phyloP scores from a whole-genome alignment of 1,140 invertebrate species.

The Saxidomus purpurata region DNA sequence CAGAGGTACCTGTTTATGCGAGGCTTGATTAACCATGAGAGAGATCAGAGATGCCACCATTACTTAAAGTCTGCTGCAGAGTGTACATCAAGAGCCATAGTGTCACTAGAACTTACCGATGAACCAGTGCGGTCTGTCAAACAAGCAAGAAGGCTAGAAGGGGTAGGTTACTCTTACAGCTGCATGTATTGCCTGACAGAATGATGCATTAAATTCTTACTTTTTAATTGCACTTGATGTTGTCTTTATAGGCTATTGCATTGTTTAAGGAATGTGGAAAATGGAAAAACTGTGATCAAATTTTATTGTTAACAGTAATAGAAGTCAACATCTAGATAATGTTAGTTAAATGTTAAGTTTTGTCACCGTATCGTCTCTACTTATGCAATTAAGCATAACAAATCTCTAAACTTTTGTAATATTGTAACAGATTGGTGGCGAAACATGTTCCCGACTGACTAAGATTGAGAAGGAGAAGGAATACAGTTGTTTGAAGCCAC shows the following conservation, averaged over 20 bases:
- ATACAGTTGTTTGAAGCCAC: conserved; percentile 46
- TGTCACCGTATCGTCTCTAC: too few relatives aligned
- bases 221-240: too few relatives aligned
- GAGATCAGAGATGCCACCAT: conserved; percentile 67
- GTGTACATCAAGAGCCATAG: conserved; percentile 77
- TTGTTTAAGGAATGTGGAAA: too few relatives aligned
- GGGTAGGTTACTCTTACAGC: conserved; percentile 70
- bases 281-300: too few relatives aligned
- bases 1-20: conserved; percentile 75
- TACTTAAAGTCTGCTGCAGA: conserved; percentile 79
- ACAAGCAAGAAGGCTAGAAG: conserved; percentile 73
- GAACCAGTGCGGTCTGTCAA: conserved; percentile 71
- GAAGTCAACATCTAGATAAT: too few relatives aligned
- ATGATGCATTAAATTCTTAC: not conserved
- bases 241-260: too few relatives aligned
- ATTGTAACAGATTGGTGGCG: conserved; percentile 67
- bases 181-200: not conserved
- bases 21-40: conserved; percentile 72
- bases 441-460: conserved; percentile 65
- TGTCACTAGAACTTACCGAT: conserved; percentile 73
- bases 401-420: too few relatives aligned
- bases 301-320: too few relatives aligned
- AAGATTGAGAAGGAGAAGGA: conserved; percentile 53
- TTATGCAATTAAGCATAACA: too few relatives aligned
- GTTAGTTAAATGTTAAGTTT: too few relatives aligned